Evolutionary conservation across 2,113 vertebrate species (phyloP).

Genomic region (Glareola pratincola): DNA sequence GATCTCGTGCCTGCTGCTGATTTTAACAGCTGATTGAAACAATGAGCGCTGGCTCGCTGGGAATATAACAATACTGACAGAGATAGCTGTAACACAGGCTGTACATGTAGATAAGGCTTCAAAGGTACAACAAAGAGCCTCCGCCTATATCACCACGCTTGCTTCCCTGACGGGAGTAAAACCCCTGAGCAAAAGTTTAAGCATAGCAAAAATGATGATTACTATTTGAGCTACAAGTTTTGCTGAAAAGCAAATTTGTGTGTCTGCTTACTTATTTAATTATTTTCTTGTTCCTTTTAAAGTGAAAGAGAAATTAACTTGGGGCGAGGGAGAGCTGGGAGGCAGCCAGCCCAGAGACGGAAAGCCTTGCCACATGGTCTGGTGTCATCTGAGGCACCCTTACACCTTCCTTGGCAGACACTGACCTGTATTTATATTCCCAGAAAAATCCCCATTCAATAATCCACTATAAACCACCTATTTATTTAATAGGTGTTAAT

Average conservation of each 20-base stretch:
- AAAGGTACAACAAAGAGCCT: not conserved
- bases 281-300: not conserved
- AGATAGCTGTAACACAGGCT: not conserved
- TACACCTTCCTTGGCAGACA: not conserved
- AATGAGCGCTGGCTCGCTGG: not conserved
- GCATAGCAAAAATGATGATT: not conserved
- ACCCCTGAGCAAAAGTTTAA: not conserved
- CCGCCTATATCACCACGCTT: not conserved
- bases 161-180: not conserved
- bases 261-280: not conserved
- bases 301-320: not conserved
- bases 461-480: not conserved
- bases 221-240: not conserved
- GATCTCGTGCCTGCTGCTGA: constrained; percentile 10
- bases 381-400: not conserved
- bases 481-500: too few species aligned
- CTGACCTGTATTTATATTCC: not conserved
- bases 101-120: not conserved
- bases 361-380: not conserved
- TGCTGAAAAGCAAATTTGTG: not conserved
- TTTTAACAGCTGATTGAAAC: constrained; percentile 12
- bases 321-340: not conserved
- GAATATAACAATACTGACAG: not conserved
- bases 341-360: not conserved
- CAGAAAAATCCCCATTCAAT: not conserved